Evolutionary conservation across 2,888 invertebrate genomes (phyloP).

Genomic region (Coleophora deauratella): DNA sequence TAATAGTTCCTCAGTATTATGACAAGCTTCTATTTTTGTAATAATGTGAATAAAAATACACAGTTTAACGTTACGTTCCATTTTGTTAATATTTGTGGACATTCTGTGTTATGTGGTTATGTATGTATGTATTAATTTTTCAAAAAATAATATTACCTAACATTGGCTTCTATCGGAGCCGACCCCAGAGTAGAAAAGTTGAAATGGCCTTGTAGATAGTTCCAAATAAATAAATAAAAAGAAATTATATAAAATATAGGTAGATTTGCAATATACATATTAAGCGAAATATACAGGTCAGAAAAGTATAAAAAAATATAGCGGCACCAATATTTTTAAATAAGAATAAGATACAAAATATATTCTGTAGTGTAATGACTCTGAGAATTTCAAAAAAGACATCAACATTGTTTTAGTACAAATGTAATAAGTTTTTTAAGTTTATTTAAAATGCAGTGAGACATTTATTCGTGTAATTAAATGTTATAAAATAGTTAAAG

Average conservation of each 20-base stretch:
- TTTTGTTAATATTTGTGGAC: neutral
- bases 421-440: neutral
- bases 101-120: neutral
- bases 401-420: conserved; percentile 9
- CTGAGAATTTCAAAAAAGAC: conserved; percentile 2
- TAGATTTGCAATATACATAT: neutral
- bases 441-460: too few relatives aligned
- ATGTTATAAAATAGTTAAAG: too few relatives aligned
- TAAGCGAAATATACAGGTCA: too few relatives aligned
- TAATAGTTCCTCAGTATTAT: too few relatives aligned
- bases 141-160: conserved; percentile 8
- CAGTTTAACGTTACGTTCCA: too few relatives aligned
- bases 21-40: too few relatives aligned
- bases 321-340: too few relatives aligned
- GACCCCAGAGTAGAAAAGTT: conserved; percentile 30
- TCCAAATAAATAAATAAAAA: conserved; percentile 22
- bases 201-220: conserved; percentile 48
- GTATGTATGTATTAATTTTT: neutral
- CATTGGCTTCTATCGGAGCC: conserved; percentile 18
- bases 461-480: too few relatives aligned
- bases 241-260: neutral
- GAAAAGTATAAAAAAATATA: too few relatives aligned
- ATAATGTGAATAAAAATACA: too few relatives aligned
- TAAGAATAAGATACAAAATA: too few relatives aligned
- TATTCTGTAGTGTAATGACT: too few relatives aligned